Conservation (phyloP, 2,797 vertebrate genomes). For the Scyliorhinus canicula region DNA sequence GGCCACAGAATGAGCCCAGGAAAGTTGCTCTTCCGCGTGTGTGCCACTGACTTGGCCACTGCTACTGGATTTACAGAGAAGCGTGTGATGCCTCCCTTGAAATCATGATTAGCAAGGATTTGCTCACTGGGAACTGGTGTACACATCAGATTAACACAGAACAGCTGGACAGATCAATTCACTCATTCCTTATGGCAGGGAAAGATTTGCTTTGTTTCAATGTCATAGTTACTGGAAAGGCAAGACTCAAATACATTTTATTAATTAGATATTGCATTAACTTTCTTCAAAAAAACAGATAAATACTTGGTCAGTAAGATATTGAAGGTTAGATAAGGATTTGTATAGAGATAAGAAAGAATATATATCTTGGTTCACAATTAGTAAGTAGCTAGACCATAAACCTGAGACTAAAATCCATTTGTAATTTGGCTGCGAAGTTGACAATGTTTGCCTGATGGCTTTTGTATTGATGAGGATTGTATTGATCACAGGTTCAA, state of each 20-base stretch:
- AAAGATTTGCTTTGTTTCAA: background rate
- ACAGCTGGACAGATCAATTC: background rate
- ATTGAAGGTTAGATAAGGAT: background rate
- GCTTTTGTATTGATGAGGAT: too few relatives aligned
- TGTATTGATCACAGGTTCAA: too few relatives aligned
- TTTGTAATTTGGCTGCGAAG: background rate
- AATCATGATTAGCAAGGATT: slow-evolving; percentile 1
- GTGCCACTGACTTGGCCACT: background rate
- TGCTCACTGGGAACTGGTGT: background rate
- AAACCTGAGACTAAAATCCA: background rate
- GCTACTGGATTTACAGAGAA: background rate
- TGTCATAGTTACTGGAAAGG: background rate
- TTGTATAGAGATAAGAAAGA: background rate
- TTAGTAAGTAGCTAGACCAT: background rate
- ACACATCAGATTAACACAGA: background rate
- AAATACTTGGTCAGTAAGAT: background rate
- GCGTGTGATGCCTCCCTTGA: background rate
- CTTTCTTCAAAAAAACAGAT: background rate
- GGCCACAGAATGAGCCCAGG: background rate
- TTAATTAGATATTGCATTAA: background rate
- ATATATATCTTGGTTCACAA: background rate
- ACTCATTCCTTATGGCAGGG: background rate
- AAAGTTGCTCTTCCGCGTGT: background rate
- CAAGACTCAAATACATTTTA: background rate
- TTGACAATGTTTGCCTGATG: background rate